These are phyloP conservation scores for Goniozus legneri DNA, from an alignment of 1,140 invertebrate genomes.

Conservation along the genomic window DNA sequence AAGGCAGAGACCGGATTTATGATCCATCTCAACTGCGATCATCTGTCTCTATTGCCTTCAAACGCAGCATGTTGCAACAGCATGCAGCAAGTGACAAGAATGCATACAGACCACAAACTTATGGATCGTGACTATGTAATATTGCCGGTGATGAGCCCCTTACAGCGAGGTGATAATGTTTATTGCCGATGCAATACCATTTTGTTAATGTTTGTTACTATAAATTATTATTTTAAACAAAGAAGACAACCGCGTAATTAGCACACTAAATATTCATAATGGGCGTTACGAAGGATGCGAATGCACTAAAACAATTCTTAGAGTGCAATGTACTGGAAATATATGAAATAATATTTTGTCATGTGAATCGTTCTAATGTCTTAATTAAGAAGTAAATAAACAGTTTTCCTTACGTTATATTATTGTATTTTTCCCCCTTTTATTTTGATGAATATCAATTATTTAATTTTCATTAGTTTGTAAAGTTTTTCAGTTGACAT, in stretches of 20 bases:
- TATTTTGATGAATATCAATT: neutral
- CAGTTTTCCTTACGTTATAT: constrained; percentile 7
- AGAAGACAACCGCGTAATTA: too few species aligned
- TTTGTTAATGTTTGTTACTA: constrained; percentile 19
- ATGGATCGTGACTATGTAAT: constrained; percentile 16
- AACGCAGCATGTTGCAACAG: constrained; percentile 9
- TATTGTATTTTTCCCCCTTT: constrained; percentile 4
- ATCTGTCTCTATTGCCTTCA: constrained; percentile 4
- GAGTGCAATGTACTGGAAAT: constrained; percentile 1
- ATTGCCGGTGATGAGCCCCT: constrained; percentile 9
- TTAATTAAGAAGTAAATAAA: constrained; percentile 9
- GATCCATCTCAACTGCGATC: constrained; percentile 10
- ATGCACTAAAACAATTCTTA: constrained; percentile 4
- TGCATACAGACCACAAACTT: constrained; percentile 4
- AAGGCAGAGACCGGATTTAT: constrained; percentile 28
- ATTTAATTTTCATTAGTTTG: constrained; percentile 4
- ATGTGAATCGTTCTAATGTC: constrained; percentile 4
- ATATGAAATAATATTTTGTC: constrained; percentile 11
- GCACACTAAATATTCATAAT: too few species aligned
- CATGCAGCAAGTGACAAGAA: constrained; percentile 3
- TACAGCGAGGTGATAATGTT: constrained; percentile 15
- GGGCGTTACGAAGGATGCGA: too few species aligned
- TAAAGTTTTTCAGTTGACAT: too few species aligned
- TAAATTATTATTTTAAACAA: constrained; percentile 1
- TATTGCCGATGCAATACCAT: constrained; percentile 15